Base-by-base conservation (phyloP, 2,888 invertebrate genomes). In the Rotaria macrura region DNA sequence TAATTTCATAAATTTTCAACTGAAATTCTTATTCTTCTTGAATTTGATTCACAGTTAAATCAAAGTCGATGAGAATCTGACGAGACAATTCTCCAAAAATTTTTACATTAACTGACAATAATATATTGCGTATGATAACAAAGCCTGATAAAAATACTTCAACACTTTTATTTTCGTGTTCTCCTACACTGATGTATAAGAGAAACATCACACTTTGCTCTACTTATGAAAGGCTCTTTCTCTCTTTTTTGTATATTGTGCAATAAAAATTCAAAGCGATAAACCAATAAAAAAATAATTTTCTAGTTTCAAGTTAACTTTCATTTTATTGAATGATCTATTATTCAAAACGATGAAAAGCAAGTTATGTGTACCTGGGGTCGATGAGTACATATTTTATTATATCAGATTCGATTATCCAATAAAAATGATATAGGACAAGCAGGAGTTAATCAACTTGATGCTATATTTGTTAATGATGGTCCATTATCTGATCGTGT, bases 391-490 rank as follows among this genome's bases (percentile, higher is more conserved):
- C 6, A 20, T 65, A 38, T 55, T 1, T 25, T 43, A 29, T 47
- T 40, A 17, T 12, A 40, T 34, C 1, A 84, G 34, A 9, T 65
- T 49, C 40, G 1, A 43, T 55, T 83, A n/a, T 38, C 20, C 3
- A 29, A 25, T 25, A 2, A 74, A 12, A n/a, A 3, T 79, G 0
- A 12, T n/a, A 6, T 43, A 86, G 86, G 86, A 65, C 86, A 86
- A 86, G 85, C 86, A 40, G 86, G 86, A 23, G 86, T 97, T 79
- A 97, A 97, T 92, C 97, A 97, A 92, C 92, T 97, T 88, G 97
- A 97, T 85, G 97, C 97, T 74, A 96, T 97, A 87, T 97, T 97
- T 91, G 97, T 97, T 23, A 97, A 97, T 91, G 97, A 97, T 1
- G 93, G 97, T n/a, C 97, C 97, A 6, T 92, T 97, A 87, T 97